Evolutionary conservation across 2,113 vertebrate species (phyloP), one percentile per base, ranked within the genome.

Genomic region (Lepidiolamprologus cunningtoni): DNA sequence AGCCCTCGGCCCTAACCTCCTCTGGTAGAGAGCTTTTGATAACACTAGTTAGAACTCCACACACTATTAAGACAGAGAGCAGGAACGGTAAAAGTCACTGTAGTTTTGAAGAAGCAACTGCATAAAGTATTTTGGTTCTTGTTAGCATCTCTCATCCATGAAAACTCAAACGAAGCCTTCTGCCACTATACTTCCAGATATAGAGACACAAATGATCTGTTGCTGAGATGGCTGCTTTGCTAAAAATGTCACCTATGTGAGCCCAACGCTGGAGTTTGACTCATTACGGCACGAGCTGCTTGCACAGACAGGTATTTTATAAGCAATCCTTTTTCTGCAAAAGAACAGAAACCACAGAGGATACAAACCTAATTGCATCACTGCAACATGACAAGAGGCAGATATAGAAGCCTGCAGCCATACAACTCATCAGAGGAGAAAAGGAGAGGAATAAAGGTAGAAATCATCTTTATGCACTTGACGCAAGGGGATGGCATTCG

Each of bases 321-420:
- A 90, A 61, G 71, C 91, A 89, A 90, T 90, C 82, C 35, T 86
- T 81, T 68, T 92, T 61, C 81, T 89, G 81, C 42, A 89, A 89
- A 89, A 86, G 82, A 89, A 86, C 83, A 89, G 40, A 89, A 52
- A 92, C 80, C 61, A 52, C 66, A 37, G 83, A 92, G 89, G 87
- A 93, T 81, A 91, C 53, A 93, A 94, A 86, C 85, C 89, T 91
- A 94, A 95, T 93, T 95, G 93, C 91, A 94, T 94, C 93, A 93
- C 89, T 94, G 89, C 73, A 91, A 92, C 82, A 91, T 88, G 88
- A 89, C 92, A 94, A 90, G 87, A 93, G 57, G 84, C 89, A 87
- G 78, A 91, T 86, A 86, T 23, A 88, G 80, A 86, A 86, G 88
- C 91, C 90, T 86, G 92, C 79, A 94, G 95, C 79, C 89, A 91